phyloP scores from a whole-genome alignment of 2,113 vertebrate genomes.

The Apteryx mantelli region DNA sequence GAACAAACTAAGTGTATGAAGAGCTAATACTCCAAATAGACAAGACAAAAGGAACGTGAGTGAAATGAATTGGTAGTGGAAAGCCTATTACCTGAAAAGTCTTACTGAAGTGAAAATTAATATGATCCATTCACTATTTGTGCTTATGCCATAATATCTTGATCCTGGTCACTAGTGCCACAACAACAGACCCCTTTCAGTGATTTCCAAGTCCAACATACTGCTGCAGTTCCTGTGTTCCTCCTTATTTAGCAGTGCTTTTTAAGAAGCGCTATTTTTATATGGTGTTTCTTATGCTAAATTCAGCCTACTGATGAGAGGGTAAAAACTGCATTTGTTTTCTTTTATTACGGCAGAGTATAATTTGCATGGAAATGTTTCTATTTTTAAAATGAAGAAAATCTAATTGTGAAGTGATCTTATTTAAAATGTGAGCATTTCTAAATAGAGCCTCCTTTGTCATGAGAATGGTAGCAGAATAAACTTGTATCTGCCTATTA shows the following conservation, averaged over 20 bases:
- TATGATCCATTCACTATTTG: neutral
- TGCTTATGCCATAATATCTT: neutral
- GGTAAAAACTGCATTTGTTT: constrained; percentile 19
- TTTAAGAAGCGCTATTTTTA: constrained; percentile 54
- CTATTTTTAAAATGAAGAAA: constrained; percentile 10
- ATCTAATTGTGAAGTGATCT: neutral
- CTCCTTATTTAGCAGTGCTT: constrained; percentile 2
- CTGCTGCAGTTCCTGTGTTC: neutral
- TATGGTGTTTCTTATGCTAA: neutral
- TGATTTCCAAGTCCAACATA: neutral
- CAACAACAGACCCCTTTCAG: neutral
- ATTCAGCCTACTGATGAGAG: constrained; percentile 9
- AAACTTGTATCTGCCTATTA: neutral
- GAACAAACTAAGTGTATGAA: neutral
- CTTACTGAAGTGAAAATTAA: neutral
- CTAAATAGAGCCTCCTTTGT: neutral
- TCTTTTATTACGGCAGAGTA: constrained; percentile 1
- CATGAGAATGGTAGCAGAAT: neutral
- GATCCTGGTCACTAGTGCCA: neutral
- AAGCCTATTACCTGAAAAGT: neutral
- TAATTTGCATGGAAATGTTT: constrained; percentile 3
- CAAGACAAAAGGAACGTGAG: neutral
- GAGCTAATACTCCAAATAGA: neutral
- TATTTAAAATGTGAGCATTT: constrained; percentile 20
- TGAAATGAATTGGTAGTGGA: neutral